Percentiles rank a stretch among this genome's conserved stretches.
Conservation (phyloP, 2,113 vertebrate genomes). For the Phylloscopus trochiloides region DNA sequence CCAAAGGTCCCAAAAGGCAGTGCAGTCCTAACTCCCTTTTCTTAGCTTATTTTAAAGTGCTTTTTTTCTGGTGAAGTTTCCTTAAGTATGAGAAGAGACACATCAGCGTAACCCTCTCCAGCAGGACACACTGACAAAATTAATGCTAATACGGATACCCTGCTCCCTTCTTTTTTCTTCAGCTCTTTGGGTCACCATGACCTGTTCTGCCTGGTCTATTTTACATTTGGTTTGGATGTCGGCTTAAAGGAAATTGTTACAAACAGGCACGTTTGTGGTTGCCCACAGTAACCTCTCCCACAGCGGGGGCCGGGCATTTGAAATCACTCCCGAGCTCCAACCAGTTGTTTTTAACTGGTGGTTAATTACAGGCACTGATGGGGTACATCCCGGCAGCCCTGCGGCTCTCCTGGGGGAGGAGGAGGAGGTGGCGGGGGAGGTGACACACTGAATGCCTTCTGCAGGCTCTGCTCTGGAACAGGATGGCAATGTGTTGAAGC, state of each 20-base stretch:
- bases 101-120: slow-evolving; percentile 35
- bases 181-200: slow-evolving; percentile 71
- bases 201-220: slow-evolving; percentile 74
- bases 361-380: not conserved
- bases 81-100: slow-evolving; percentile 37
- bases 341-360: slow-evolving; percentile 24
- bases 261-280: slow-evolving; percentile 65
- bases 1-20: not conserved
- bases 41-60: not conserved
- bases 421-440: not conserved
- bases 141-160: slow-evolving; percentile 44
- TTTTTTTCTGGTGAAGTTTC: slow-evolving; percentile 26
- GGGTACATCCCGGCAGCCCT: not conserved
- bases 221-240: slow-evolving; percentile 76
- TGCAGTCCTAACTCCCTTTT: not conserved
- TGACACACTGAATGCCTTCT: not conserved
- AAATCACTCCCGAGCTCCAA: slow-evolving; percentile 1
- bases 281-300: slow-evolving; percentile 44
- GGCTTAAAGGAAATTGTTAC: slow-evolving; percentile 70
- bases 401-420: not conserved
- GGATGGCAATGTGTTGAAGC: slow-evolving; percentile 16
- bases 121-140: slow-evolving; percentile 62
- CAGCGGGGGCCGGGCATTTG: slow-evolving; percentile 17
- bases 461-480: slow-evolving; percentile 47
- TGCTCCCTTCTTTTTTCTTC: not conserved